These are phyloP conservation scores for Gasteruption jaculator DNA, from an alignment of 2,888 invertebrate genomes.

Conservation along the genomic window DNA sequence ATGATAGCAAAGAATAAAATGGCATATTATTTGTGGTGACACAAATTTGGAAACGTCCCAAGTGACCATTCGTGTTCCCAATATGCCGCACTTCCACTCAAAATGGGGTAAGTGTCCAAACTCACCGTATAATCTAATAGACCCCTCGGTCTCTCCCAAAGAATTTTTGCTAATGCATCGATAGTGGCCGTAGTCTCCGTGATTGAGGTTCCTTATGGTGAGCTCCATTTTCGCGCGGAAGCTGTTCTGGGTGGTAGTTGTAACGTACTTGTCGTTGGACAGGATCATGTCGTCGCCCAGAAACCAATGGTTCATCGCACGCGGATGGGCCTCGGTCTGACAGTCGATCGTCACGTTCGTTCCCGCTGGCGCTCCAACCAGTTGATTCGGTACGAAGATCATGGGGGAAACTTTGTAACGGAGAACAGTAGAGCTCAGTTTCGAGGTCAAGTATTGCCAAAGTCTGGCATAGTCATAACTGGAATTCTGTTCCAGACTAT, in stretches of 20 bases:
- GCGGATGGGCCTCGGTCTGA: constrained; percentile 87
- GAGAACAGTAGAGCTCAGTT: too few relatives aligned
- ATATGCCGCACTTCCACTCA: too few relatives aligned
- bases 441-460: too few relatives aligned
- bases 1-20: too few relatives aligned
- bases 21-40: too few relatives aligned
- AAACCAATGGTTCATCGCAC: constrained; percentile 90
- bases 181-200: constrained; percentile 86
- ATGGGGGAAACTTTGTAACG: constrained; percentile 85
- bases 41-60: too few relatives aligned
- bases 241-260: constrained; percentile 78
- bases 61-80: too few relatives aligned
- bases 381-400: constrained; percentile 92
- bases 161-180: constrained; percentile 92
- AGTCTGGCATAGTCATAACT: too few relatives aligned
- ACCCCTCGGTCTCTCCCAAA: constrained; percentile 88
- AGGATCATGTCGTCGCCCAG: constrained; percentile 86
- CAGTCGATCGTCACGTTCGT: constrained; percentile 91
- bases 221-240: constrained; percentile 88
- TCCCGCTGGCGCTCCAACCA: constrained; percentile 85
- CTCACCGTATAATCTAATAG: constrained; percentile 86
- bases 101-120: too few relatives aligned
- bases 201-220: constrained; percentile 78
- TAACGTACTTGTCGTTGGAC: constrained; percentile 82
- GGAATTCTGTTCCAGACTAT: too few relatives aligned